Conservation (phyloP, 30 jellyfish, hydroid and myxozoan genomes). For the Cassiopea andromeda region DNA sequence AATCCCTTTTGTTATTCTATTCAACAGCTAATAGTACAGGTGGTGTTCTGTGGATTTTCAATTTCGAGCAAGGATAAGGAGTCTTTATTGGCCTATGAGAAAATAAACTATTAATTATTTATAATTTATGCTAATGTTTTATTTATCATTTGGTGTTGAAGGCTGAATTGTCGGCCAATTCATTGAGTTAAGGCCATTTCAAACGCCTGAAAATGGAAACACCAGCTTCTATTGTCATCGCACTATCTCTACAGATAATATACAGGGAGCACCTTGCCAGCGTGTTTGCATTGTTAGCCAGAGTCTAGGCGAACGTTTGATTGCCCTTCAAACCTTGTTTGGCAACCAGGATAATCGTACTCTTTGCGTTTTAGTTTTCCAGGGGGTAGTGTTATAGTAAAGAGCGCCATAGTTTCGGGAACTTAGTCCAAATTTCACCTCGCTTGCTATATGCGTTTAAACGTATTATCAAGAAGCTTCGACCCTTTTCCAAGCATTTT, state of each 20-base stretch:
- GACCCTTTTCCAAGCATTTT: background rate
- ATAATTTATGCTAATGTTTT: background rate
- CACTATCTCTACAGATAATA: background rate
- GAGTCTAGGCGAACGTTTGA: background rate
- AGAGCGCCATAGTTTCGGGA: too few relatives aligned
- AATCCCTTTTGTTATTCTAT: background rate
- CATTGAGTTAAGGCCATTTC: constrained; percentile 1
- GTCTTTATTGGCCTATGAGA: background rate
- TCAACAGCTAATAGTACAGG: background rate
- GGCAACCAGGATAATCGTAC: background rate
- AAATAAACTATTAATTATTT: constrained; percentile 2
- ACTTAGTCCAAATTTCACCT: too few relatives aligned
- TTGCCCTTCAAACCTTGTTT: constrained; percentile 5
- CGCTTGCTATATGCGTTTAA: too few relatives aligned
- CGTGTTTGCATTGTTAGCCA: background rate
- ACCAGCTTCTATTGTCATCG: constrained; percentile 5
- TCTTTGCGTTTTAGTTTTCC: background rate
- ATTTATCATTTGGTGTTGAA: background rate
- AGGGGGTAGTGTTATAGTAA: background rate
- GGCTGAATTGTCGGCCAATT: background rate
- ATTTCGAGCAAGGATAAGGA: background rate
- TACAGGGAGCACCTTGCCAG: background rate
- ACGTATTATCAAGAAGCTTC: too few relatives aligned
- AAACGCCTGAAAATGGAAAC: background rate
- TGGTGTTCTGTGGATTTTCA: background rate